Base-by-base conservation (phyloP, 2,888 invertebrate genomes). In the Amorpha juglandis region DNA sequence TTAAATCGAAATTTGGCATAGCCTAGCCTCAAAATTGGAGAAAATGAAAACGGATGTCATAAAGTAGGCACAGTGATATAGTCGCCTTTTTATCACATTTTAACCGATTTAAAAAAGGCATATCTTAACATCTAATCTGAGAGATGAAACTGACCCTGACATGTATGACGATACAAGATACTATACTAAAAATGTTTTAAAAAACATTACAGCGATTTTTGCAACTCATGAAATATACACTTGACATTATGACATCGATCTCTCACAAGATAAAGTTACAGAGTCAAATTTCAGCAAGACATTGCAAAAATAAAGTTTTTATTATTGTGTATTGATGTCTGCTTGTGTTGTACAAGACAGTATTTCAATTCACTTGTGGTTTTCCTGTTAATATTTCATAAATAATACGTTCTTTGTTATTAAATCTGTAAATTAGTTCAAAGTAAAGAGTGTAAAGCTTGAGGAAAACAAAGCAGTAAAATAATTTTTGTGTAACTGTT, bases 181-280 rank as follows among this genome's bases (percentile, higher is more conserved):
- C 16, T 55, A 38, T 38, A 11, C 9, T 38, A 16, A 6, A 55
- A 55, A 16, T 38, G 9, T 16, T 0, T 42, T 38, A 42, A 42
- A 58, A 58, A 16, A 58, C 19, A 12, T 19, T 42, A 16, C 42
- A 63, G 33, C 53, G 11, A 21, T 70, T 69, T 70, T 74, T 73
- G 70, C 75, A 64, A 67, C 19, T 58, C 58, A 58, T 38, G 42
- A 58, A 58, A 58, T 19, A 42, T 12, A 42, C 42, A 58, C 38
- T 42, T 58, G 58, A 58, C 58, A 58, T 58, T 33, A 42, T 58
- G 58, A 58, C 58, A 58, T 58, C 19, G 58, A 58, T 58, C 58
- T 42, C 58, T 38, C 9, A 8, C 38, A 19, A 58, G 58, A 58
- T 58, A 19, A 58, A 38, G 42, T 58, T 58, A 42, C 38, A 38